Evolutionary conservation across 2,888 invertebrate genomes (phyloP), one percentile per base, ranked within the genome.

Genomic region (Salpingus planirostris): DNA sequence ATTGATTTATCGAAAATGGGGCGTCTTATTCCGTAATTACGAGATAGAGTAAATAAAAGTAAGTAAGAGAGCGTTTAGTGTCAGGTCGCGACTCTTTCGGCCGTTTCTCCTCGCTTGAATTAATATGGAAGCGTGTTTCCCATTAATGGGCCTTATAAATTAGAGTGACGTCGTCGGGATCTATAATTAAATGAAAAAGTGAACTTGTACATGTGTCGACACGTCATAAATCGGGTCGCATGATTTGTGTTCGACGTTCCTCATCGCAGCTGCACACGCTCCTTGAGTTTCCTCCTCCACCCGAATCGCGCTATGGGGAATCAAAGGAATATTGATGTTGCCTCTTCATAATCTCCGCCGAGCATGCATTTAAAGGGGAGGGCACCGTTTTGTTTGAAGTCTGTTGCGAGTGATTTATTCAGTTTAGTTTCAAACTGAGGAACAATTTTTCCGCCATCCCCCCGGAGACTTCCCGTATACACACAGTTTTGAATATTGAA

Each of bases 321-420:
- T 33, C 30, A 40, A 38, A 36, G 30, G 35, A 36, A 40, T 40
- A 40, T 40, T 40, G 40, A 40, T 40, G 36, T 27, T 36, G 33
- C 33, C 28, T 30, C 15, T 33, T 40, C 36, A 39, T 39, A 39
- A 36, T 39, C 39, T 39, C 31, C 31, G 29, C 27, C 2, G 27
- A 36, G 24, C 27, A 40, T 29, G 31, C 31, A 31, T 29, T 35
- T 34, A 34, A 33, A 33, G 22, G 29, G 32, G 36, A 27, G 33
- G n/a, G n/a, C n/a, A 41, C 18, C 28, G 40, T 44, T 44, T 47
- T 47, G 47, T 48, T 50, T 47, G 43, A 50, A 43, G 44, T 44
- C 34, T 42, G 37, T 37, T 42, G 26, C 38, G 30, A 43, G 45
- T 47, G 48, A 50, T 50, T 48, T 48, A 50, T 50, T 44, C 38